Conservation (phyloP, 2,888 invertebrate species). For the Colostygia pectinataria region DNA sequence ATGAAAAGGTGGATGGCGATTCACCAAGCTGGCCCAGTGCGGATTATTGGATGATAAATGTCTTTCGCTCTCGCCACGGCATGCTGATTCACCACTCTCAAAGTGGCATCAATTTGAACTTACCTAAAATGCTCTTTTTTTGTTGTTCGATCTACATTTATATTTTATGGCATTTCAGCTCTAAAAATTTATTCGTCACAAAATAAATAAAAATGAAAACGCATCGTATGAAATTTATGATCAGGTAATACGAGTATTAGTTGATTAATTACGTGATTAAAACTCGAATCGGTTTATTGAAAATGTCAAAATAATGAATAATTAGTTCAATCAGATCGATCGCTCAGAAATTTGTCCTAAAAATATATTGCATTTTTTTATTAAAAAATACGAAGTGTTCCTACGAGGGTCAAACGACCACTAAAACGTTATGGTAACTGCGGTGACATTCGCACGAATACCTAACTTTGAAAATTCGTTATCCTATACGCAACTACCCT, state of each 20-base stretch:
- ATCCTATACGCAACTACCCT: conserved; percentile 56
- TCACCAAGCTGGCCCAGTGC: conserved; percentile 7
- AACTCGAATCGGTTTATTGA: too few relatives aligned
- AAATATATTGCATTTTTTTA: conserved; percentile 77
- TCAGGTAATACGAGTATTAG: too few relatives aligned
- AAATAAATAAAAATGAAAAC: too few relatives aligned
- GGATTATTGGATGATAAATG: conserved; percentile 16
- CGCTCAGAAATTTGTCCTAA: conserved; percentile 33
- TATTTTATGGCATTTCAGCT: too few relatives aligned
- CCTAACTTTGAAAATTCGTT: conserved; percentile 78
- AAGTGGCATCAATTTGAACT: background rate
- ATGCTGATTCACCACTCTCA: conserved; percentile 1
- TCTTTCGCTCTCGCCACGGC: conserved; percentile 1
- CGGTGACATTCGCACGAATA: conserved; percentile 75
- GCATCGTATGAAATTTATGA: too few relatives aligned
- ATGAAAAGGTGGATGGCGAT: conserved; percentile 5
- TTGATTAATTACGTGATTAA: too few relatives aligned
- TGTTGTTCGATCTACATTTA: too few relatives aligned
- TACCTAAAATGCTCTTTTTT: too few relatives aligned
- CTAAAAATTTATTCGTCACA: too few relatives aligned
- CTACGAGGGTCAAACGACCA: conserved; percentile 74
- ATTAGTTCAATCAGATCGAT: too few relatives aligned
- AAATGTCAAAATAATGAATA: too few relatives aligned
- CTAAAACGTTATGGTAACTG: conserved; percentile 80
- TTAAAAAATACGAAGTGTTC: conserved; percentile 76